Conservation (phyloP, 2,113 vertebrate genomes). For the Poecilia latipinna region DNA sequence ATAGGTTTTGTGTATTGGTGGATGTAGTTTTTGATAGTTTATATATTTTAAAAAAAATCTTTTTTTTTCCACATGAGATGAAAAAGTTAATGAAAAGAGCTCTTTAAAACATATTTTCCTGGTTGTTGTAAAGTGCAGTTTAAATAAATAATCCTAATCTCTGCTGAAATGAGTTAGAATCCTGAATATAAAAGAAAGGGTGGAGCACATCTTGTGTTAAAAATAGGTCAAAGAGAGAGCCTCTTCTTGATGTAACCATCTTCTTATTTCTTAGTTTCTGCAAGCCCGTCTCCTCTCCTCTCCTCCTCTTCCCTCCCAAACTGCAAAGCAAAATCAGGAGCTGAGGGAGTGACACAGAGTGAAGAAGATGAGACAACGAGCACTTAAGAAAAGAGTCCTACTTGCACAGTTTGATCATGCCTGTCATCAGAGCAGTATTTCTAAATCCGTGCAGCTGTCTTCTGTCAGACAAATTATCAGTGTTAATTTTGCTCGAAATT, state of each 20-base stretch:
- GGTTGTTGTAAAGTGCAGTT: background rate
- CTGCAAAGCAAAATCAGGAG: background rate
- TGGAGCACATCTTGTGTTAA: background rate
- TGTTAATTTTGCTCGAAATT: background rate
- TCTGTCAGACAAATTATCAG: background rate
- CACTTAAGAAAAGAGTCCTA: background rate
- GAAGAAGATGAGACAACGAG: background rate
- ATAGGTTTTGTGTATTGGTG: background rate
- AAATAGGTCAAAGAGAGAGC: background rate
- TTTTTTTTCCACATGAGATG: background rate
- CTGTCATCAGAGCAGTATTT: background rate
- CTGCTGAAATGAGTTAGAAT: too few relatives aligned
- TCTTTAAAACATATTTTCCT: background rate
- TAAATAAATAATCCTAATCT: too few relatives aligned
- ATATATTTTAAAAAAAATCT: background rate
- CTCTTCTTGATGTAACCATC: background rate
- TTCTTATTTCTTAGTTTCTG: background rate
- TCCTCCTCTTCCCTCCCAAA: background rate
- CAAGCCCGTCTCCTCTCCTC: too few relatives aligned
- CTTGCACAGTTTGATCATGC: background rate
- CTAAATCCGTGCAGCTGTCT: background rate
- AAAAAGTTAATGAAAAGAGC: background rate
- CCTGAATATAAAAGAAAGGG: too few relatives aligned
- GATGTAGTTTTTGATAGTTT: background rate
- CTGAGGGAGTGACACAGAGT: background rate